Percentiles rank a stretch among this genome's conserved stretches.
Conservation (phyloP, 2,888 invertebrate species). For the Euclidia mi region DNA sequence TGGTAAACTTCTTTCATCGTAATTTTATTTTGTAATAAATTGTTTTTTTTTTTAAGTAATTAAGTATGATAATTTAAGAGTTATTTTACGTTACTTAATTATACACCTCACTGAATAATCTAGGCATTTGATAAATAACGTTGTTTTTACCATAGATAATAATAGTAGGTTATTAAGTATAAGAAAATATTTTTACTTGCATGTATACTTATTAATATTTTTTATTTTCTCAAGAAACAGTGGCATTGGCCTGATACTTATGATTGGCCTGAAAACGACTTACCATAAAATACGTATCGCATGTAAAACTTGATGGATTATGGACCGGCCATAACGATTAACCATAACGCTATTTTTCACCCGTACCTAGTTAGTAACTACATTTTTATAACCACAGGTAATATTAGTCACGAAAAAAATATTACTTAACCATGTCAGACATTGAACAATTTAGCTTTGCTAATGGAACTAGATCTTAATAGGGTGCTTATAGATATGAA, state of each 20-base stretch:
- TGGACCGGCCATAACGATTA: conserved; percentile 35
- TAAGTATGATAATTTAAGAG: conserved; percentile 1
- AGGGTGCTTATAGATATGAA: no score
- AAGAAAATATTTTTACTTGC: no score
- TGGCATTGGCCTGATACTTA: conserved; percentile 42
- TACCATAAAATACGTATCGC: conserved; percentile 33
- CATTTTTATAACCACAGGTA: conserved; percentile 26
- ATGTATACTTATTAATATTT: no score
- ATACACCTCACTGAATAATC: no score
- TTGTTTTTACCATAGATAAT: no score
- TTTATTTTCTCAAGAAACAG: conserved; percentile 9
- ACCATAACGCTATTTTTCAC: conserved; percentile 39
- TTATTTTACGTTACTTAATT: no score
- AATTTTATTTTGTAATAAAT: conserved; percentile 11
- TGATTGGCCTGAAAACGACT: conserved; percentile 27
- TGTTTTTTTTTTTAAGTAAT: no score
- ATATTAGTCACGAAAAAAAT: conserved; percentile 21
- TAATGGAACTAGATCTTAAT: no score
- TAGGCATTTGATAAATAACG: no score
- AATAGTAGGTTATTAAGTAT: no score
- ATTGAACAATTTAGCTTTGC: no score
- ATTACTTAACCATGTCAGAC: conserved; percentile 3
- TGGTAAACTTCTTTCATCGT: conserved; percentile 2
- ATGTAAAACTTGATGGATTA: conserved; percentile 57
- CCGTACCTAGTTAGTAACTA: conserved; percentile 30